These are phyloP conservation scores for Karalla daura DNA, from an alignment of 2,797 vertebrate genomes.

Conservation along the genomic window DNA sequence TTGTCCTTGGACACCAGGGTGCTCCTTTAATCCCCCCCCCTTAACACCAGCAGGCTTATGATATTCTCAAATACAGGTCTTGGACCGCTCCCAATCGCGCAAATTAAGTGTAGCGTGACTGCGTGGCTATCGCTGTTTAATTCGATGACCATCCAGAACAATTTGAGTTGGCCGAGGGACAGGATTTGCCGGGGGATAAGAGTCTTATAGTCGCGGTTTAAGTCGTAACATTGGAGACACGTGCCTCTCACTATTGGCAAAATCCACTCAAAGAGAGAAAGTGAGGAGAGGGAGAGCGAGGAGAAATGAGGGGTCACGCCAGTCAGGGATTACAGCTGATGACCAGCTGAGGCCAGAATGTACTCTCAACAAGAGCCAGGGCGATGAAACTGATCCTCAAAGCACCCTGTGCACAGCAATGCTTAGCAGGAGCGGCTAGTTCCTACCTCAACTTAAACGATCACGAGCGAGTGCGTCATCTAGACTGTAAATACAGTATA, in stretches of 20 bases:
- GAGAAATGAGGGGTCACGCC: slow-evolving; percentile 47
- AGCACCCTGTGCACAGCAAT: slow-evolving; percentile 12
- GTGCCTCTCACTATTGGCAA: slow-evolving; percentile 49
- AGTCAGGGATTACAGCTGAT: slow-evolving; percentile 66
- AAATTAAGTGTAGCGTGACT: slow-evolving; percentile 10
- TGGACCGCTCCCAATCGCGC: background rate
- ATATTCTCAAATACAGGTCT: slow-evolving; percentile 23
- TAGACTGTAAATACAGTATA: background rate
- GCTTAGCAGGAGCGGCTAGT: slow-evolving; percentile 3
- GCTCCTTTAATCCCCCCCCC: slow-evolving; percentile 13
- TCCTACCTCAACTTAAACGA: background rate
- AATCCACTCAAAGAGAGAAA: slow-evolving; percentile 70
- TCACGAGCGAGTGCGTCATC: background rate
- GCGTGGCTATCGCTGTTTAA: slow-evolving; percentile 25
- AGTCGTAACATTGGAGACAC: slow-evolving; percentile 53
- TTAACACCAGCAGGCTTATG: slow-evolving; percentile 9
- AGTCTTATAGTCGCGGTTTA: slow-evolving; percentile 58
- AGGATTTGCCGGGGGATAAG: slow-evolving; percentile 67
- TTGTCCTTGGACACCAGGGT: slow-evolving; percentile 10
- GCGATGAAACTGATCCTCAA: slow-evolving; percentile 62
- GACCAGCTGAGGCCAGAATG: slow-evolving; percentile 64
- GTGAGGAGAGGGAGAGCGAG: slow-evolving; percentile 26
- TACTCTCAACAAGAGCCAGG: slow-evolving; percentile 52
- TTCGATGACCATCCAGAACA: slow-evolving; percentile 48
- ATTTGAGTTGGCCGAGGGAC: slow-evolving; percentile 41